Evolutionary conservation across 2,113 vertebrate genomes (phyloP).

Genomic region (Numida meleagris): DNA sequence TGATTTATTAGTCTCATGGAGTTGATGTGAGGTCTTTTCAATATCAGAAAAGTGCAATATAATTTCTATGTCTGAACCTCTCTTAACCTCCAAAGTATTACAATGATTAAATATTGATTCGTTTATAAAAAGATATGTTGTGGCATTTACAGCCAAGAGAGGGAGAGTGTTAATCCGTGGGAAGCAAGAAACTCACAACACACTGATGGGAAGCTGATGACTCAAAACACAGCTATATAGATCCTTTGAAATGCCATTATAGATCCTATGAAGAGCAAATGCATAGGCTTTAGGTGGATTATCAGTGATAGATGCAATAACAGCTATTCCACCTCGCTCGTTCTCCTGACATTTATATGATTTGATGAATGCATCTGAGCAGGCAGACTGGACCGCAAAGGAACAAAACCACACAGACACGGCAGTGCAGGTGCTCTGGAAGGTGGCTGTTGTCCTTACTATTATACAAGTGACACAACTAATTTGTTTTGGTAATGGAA

Average conservation of each 20-base stretch:
- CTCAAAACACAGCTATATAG: neutral
- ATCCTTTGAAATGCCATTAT: constrained; percentile 22
- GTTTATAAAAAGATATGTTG: constrained; percentile 46
- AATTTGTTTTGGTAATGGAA: constrained; percentile 19
- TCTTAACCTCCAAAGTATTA: constrained; percentile 61
- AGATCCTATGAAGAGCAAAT: neutral
- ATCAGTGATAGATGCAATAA: neutral
- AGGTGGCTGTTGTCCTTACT: neutral
- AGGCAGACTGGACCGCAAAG: neutral
- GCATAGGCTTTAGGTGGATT: neutral
- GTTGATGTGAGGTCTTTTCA: neutral
- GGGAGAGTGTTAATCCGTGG: constrained; percentile 3
- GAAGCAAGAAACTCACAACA: constrained; percentile 18
- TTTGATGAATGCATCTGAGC: neutral
- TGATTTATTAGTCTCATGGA: constrained; percentile 37
- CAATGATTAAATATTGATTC: constrained; percentile 67
- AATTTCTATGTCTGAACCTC: constrained; percentile 47
- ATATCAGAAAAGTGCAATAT: constrained; percentile 1
- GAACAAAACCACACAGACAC: neutral
- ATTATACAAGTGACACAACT: neutral
- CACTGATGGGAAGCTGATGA: neutral
- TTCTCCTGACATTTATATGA: neutral
- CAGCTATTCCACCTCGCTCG: neutral
- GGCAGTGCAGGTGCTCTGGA: neutral
- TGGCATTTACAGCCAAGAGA: neutral